Evolutionary conservation across 30 jellyfish, hydroid and myxozoan genomes (phyloP).

Genomic region (Turritopsis dohrnii): DNA sequence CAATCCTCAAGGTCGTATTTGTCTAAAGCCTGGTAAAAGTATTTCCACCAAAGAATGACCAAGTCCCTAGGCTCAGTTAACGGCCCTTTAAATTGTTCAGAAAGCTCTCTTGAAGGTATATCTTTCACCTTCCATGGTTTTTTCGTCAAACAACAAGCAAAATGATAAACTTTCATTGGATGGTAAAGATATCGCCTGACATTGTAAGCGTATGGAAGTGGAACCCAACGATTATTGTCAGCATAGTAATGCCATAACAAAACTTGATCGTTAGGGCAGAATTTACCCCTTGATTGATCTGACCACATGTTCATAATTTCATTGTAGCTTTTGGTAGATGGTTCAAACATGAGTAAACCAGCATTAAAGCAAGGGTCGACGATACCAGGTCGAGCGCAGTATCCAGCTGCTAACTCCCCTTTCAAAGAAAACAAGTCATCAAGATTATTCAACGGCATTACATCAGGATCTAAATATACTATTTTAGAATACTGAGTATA

Average conservation of each 20-base stretch:
- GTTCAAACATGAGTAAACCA: conserved; percentile 76
- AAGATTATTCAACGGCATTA: conserved; percentile 65
- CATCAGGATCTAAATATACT: conserved; percentile 84
- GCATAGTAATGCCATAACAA: conserved; percentile 95
- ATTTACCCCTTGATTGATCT: conserved; percentile 48
- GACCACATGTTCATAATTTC: conserved; percentile 94
- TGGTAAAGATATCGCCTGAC: conserved; percentile 86
- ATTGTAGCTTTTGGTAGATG: conserved; percentile 41
- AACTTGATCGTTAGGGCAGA: conserved; percentile 94
- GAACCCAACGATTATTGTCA: conserved; percentile 80
- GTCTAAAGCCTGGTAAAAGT: conserved; percentile 66
- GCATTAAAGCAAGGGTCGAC: conserved; percentile 97
- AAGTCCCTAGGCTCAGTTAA: conserved; percentile 55
- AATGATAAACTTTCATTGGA: conserved; percentile 93
- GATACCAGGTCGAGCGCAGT: conserved; percentile 92
- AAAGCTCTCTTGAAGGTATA: conserved; percentile 37
- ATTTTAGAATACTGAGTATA: conserved; percentile 57
- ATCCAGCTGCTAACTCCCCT: conserved; percentile 87
- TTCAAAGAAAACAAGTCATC: conserved; percentile 83
- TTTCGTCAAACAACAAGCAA: conserved; percentile 95
- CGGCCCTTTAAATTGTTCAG: conserved; percentile 67
- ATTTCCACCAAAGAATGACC: conserved; percentile 90
- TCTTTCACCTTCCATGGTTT: conserved; percentile 81
- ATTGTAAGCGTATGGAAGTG: conserved; percentile 91
- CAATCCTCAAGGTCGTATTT: conserved; percentile 51